These are phyloP conservation scores for Micronycteris hirsuta DNA, from an alignment of 2,113 vertebrate species.

Conservation along the genomic window DNA sequence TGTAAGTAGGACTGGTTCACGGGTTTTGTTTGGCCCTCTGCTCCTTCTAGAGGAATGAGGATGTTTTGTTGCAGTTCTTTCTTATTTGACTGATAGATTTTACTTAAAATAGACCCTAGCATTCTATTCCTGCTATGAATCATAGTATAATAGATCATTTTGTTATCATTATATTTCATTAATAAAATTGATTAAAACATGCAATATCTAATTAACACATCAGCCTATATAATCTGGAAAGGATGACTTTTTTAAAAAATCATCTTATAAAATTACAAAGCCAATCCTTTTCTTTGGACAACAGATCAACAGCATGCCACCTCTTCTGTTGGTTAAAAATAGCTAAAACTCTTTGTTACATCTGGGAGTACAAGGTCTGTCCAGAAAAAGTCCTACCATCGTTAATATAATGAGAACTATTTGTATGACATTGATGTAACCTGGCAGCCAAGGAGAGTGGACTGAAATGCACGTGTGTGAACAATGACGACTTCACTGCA, in stretches of 20 bases:
- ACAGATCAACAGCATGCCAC: constrained; percentile 24
- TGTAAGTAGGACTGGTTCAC: not conserved
- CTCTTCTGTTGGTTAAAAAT: constrained; percentile 42
- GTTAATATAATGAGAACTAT: too few species aligned
- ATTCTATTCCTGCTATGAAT: constrained; percentile 54
- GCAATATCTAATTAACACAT: constrained; percentile 58
- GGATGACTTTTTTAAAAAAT: not conserved
- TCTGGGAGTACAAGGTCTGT: not conserved
- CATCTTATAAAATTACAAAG: constrained; percentile 38
- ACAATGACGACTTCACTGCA: too few species aligned
- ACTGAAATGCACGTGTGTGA: too few species aligned
- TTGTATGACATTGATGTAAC: too few species aligned
- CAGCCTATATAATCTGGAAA: constrained; percentile 45
- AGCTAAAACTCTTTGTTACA: constrained; percentile 24
- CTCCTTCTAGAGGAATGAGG: constrained; percentile 43
- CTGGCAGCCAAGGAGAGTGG: too few species aligned
- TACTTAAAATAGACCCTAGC: constrained; percentile 61
- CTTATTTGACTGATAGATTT: constrained; percentile 58
- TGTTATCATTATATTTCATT: constrained; percentile 67
- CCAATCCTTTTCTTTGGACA: constrained; percentile 13
- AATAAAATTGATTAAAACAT: constrained; percentile 69
- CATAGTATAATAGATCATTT: constrained; percentile 28
- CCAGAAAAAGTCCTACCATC: too few species aligned
- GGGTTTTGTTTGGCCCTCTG: constrained; percentile 42
- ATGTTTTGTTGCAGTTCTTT: constrained; percentile 34